Conservation (phyloP, 2,797 vertebrate species). For the Argya squamiceps region DNA sequence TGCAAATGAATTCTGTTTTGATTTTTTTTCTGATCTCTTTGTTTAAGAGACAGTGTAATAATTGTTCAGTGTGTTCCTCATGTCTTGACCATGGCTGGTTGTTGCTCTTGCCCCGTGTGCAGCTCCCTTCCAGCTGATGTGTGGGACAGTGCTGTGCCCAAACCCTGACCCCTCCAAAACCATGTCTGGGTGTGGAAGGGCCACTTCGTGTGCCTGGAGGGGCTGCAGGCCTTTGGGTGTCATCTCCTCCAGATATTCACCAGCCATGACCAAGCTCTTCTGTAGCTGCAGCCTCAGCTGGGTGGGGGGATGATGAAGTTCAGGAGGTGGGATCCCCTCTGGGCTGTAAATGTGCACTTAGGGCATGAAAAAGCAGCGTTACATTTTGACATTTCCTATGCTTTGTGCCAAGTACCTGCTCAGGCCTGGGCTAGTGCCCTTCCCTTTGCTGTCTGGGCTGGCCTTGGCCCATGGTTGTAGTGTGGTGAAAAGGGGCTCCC, state of each 20-base stretch:
- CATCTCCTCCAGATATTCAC: neutral
- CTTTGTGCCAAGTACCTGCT: neutral
- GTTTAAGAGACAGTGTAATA: slow-evolving; percentile 42
- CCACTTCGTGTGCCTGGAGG: neutral
- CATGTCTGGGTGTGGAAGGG: neutral
- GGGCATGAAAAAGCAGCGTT: neutral
- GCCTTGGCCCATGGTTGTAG: neutral
- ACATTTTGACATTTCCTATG: rapidly evolving
- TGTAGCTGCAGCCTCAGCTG: neutral
- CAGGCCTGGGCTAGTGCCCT: neutral
- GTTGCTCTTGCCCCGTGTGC: neutral
- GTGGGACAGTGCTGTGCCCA: neutral
- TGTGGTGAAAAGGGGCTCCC: neutral
- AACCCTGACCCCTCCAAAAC: neutral
- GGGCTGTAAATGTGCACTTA: rapidly evolving
- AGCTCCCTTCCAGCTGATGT: neutral
- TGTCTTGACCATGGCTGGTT: neutral
- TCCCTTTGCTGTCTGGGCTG: neutral
- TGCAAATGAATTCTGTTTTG: slow-evolving; percentile 73
- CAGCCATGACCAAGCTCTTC: neutral
- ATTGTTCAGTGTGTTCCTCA: slow-evolving; percentile 37
- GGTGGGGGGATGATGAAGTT: too few species aligned
- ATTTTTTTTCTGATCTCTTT: slow-evolving; percentile 64
- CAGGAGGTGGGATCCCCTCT: neutral
- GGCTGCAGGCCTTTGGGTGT: neutral